Conservation (phyloP, 2,888 invertebrate genomes). For the Papilio gigon region DNA sequence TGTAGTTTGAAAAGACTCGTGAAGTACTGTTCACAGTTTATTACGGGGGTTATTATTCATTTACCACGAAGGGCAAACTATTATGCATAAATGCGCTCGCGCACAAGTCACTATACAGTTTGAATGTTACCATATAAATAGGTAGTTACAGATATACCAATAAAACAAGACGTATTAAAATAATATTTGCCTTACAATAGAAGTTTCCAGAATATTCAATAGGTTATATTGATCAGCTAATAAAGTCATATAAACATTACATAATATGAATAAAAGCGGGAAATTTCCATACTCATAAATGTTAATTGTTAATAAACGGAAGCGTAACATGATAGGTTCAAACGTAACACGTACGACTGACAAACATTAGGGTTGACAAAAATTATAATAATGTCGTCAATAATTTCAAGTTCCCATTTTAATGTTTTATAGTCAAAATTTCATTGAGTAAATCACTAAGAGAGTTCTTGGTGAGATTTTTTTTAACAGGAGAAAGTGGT, state of each 20-base stretch:
- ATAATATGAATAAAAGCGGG: slow-evolving; percentile 5
- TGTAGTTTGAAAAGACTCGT: too few relatives aligned
- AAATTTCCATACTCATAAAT: slow-evolving; percentile 27
- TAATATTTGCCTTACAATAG: not conserved
- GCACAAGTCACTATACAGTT: not conserved
- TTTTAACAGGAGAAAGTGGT: too few relatives aligned
- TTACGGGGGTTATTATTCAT: too few relatives aligned
- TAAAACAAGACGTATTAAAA: not conserved
- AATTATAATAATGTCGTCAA: not conserved
- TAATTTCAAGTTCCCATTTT: too few relatives aligned
- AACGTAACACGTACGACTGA: slow-evolving; percentile 1
- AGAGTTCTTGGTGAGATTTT: too few relatives aligned
- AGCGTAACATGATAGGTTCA: slow-evolving; percentile 23
- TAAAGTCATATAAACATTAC: not conserved
- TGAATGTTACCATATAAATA: not conserved
- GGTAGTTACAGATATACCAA: too few relatives aligned
- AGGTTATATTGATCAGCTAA: not conserved
- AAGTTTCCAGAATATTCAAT: not conserved
- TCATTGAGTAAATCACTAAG: too few relatives aligned
- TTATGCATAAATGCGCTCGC: not conserved
- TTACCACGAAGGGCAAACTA: too few relatives aligned
- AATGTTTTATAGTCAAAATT: too few relatives aligned
- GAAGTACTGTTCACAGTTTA: too few relatives aligned
- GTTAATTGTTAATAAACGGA: slow-evolving; percentile 28
- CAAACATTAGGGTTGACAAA: slow-evolving; percentile 27